A percentile compares a stretch with the other conserved stretches of the same genome.
These are phyloP conservation scores for Coelinius sp. DNA, from an alignment of 2,888 invertebrate genomes.

Conservation along the genomic window DNA sequence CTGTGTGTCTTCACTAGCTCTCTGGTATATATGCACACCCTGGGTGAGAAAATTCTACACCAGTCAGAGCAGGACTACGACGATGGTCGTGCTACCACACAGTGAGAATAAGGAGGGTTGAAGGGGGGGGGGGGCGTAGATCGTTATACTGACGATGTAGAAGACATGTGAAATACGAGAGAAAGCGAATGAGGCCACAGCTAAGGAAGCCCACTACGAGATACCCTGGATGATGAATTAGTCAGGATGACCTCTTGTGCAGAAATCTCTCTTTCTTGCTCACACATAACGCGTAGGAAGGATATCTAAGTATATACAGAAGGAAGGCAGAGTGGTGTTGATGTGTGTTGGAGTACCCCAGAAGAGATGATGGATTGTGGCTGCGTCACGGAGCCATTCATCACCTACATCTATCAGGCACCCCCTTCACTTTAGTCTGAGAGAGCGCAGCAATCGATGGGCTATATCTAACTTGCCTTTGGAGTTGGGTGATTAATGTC, in stretches of 20 bases:
- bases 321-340: conserved; percentile 5
- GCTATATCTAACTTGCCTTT: conserved; percentile 68
- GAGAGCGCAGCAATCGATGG: conserved; percentile 67
- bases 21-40: conserved; percentile 11
- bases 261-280: conserved; percentile 64
- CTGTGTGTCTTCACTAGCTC: conserved; percentile 28
- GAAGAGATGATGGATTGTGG: conserved; percentile 67
- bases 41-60: conserved; percentile 21
- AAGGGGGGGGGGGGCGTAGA: neutral
- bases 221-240: conserved; percentile 65
- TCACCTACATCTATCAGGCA: conserved; percentile 70
- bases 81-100: conserved; percentile 9
- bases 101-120: too few relatives aligned
- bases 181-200: conserved; percentile 46
- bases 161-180: conserved; percentile 33
- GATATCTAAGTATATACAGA: neutral
- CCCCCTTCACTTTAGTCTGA: conserved; percentile 66
- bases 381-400: conserved; percentile 69
- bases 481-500: conserved; percentile 69
- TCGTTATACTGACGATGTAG: conserved; percentile 19
- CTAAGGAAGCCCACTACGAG: conserved; percentile 54
- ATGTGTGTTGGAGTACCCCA: conserved; percentile 42
- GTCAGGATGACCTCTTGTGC: conserved; percentile 67
- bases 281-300: conserved; percentile 56
- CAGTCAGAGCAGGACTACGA: neutral